Percentiles rank a stretch among this genome's conserved stretches.
These are phyloP conservation scores for Sebastiscus tertius DNA, from an alignment of 2,797 vertebrate species.

Conservation along the genomic window DNA sequence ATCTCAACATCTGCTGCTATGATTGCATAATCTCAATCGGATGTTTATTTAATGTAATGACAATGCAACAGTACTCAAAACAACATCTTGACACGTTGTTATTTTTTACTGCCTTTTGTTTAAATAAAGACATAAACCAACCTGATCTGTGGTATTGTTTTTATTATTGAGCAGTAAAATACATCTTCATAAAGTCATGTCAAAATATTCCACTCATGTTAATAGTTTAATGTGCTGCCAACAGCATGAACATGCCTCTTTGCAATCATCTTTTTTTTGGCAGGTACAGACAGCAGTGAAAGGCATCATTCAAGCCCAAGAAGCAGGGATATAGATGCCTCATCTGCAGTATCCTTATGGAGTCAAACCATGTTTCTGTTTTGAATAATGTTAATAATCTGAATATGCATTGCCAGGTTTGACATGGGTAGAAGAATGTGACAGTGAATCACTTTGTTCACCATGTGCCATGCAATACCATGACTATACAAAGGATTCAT, in stretches of 20 bases:
- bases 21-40: slow-evolving; percentile 7
- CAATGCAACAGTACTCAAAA: not conserved
- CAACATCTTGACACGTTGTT: not conserved
- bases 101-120: slow-evolving; percentile 3
- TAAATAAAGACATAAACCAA: slow-evolving; percentile 68
- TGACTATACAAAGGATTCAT: slow-evolving; percentile 69
- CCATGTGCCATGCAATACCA: slow-evolving; percentile 67
- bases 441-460: slow-evolving; percentile 70
- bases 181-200: not conserved
- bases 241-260: slow-evolving; percentile 33
- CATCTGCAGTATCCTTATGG: slow-evolving; percentile 38
- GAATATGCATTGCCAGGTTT: not conserved
- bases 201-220: not conserved
- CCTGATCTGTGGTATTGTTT: slow-evolving; percentile 19
- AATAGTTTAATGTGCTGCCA: not conserved
- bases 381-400: not conserved
- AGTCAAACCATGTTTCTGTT: not conserved
- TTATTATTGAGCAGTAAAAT: slow-evolving; percentile 1
- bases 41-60: slow-evolving; percentile 8
- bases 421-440: slow-evolving; percentile 23
- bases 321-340: not conserved
- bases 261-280: slow-evolving; percentile 43
- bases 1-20: not conserved
- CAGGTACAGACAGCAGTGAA: slow-evolving; percentile 35
- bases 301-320: slow-evolving; percentile 2